Conservation (phyloP, 2,888 invertebrate species). For the Drosophila suboccidentalis region DNA sequence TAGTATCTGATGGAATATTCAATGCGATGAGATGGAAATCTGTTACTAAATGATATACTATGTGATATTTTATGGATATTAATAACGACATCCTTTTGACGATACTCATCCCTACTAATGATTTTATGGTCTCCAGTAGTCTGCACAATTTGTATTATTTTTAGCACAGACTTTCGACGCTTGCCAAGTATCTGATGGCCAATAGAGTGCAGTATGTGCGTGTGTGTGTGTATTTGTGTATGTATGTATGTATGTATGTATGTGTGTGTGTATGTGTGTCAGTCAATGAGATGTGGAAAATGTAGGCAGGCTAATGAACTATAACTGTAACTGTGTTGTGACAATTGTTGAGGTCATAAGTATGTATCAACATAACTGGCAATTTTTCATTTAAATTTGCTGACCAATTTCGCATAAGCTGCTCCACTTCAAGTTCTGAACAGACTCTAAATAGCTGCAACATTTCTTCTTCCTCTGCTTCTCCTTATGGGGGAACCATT, state of each 20-base stretch:
- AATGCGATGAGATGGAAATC: no score
- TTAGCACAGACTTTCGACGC: constrained; percentile 35
- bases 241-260: constrained; percentile 2
- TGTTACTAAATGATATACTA: no score
- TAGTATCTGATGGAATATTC: no score
- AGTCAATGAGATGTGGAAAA: not conserved
- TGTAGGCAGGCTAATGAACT: constrained; percentile 69
- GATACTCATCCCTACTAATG: constrained; percentile 57
- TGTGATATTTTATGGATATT: not conserved
- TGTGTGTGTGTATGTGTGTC: constrained; percentile 12
- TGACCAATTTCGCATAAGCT: constrained; percentile 9
- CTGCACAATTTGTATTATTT: constrained; percentile 71
- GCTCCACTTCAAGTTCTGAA: not conserved
- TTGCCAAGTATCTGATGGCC: constrained; percentile 57
- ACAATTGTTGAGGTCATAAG: constrained; percentile 38
- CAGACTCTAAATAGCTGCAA: not conserved
- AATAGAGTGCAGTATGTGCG: constrained; percentile 1
- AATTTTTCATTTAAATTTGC: constrained; percentile 50
- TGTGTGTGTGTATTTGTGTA: constrained; percentile 11
- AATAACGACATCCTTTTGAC: not conserved
- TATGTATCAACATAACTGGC: constrained; percentile 63
- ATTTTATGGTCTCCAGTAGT: constrained; percentile 68
- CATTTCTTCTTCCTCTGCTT: not conserved
- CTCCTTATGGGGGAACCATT: not conserved
- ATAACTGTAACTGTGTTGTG: constrained; percentile 65